Evolutionary conservation across 37 sponge, comb jelly and placozoan genomes (phyloP).

Genomic region (Mnemiopsis leidyi): DNA sequence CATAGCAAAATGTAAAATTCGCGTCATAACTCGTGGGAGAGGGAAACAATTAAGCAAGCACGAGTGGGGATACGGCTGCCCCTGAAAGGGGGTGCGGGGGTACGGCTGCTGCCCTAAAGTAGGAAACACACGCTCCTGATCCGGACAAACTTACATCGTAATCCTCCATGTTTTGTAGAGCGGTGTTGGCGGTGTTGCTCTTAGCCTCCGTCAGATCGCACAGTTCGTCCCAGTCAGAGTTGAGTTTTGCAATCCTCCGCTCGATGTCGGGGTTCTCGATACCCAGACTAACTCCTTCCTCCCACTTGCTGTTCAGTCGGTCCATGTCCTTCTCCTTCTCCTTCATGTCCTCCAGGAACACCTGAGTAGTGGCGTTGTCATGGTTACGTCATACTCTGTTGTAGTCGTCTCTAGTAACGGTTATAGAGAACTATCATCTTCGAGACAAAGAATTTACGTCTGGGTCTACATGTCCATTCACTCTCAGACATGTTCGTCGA

Average conservation of each 20-base stretch:
- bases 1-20: background rate
- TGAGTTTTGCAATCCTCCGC: constrained; percentile 36
- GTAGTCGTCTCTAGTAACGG: too few relatives aligned
- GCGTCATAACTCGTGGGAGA: background rate
- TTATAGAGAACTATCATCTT: too few relatives aligned
- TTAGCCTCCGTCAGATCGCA: constrained; percentile 7
- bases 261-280: constrained; percentile 33
- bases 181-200: constrained; percentile 30
- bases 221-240: constrained; percentile 44
- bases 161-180: constrained; percentile 21
- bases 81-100: too few relatives aligned
- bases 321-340: constrained; percentile 64
- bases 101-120: too few relatives aligned
- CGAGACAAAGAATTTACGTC: too few relatives aligned
- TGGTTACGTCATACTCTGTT: too few relatives aligned
- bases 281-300: constrained; percentile 23
- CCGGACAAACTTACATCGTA: constrained; percentile 50
- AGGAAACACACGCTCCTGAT: too few relatives aligned
- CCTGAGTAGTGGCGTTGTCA: too few relatives aligned
- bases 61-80: too few relatives aligned
- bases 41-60: background rate
- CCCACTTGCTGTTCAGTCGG: constrained; percentile 48
- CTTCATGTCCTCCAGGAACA: constrained; percentile 58
- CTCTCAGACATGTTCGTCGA: too few relatives aligned
- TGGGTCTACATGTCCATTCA: too few relatives aligned